These are phyloP conservation scores for Cuniculus paca DNA, from an alignment of 2,797 vertebrate species.

Conservation along the genomic window DNA sequence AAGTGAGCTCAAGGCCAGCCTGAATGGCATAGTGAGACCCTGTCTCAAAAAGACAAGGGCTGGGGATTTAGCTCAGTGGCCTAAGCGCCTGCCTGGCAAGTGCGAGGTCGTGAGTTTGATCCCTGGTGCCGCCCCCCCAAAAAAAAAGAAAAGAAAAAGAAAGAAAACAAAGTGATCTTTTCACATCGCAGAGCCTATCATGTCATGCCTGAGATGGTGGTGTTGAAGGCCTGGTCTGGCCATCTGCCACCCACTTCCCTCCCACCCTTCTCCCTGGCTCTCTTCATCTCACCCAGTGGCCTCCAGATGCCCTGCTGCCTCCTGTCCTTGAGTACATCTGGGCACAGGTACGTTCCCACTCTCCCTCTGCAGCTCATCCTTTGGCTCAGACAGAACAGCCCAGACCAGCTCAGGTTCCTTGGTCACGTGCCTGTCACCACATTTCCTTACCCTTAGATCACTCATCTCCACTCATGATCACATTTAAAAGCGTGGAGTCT, in stretches of 20 bases:
- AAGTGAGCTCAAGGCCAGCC: too few species aligned
- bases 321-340: not conserved
- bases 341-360: not conserved
- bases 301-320: not conserved
- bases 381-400: not conserved
- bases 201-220: not conserved
- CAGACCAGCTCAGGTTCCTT: not conserved
- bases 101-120: too few species aligned
- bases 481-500: slow-evolving; percentile 19
- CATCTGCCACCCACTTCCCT: not conserved
- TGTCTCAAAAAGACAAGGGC: too few species aligned
- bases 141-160: too few species aligned
- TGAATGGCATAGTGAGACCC: too few species aligned
- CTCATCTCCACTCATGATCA: not conserved
- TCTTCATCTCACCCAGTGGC: not conserved
- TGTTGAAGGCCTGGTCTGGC: not conserved
- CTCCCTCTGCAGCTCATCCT: not conserved
- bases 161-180: slow-evolving; percentile 46
- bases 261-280: not conserved
- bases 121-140: too few species aligned
- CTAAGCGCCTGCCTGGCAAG: too few species aligned
- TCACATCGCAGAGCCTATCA: not conserved
- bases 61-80: too few species aligned
- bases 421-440: not conserved
- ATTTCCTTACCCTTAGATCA: not conserved